Evolutionary conservation across 2,888 invertebrate genomes (phyloP).

Genomic region (Pseudococcus jackbeardsleyi): DNA sequence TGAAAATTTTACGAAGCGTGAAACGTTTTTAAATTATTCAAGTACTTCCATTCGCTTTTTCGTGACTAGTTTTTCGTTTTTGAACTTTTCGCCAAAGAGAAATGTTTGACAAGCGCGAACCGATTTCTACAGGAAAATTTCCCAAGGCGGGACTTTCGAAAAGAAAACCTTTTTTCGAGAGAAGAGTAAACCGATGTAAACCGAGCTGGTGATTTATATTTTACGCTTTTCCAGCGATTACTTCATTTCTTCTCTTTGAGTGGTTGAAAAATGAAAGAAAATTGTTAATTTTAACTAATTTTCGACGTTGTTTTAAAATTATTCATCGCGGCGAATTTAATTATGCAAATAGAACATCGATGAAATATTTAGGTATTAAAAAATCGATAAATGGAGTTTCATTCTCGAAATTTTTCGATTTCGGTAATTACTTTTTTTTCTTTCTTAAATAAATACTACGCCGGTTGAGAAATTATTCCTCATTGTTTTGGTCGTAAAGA

Average conservation of each 20-base stretch:
- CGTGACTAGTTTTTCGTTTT: neutral
- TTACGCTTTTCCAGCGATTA: too few species aligned
- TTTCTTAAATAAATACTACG: neutral
- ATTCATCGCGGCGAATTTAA: too few species aligned
- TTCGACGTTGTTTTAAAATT: neutral
- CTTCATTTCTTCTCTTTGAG: too few species aligned
- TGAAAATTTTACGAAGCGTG: slow-evolving; percentile 20
- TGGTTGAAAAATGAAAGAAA: too few species aligned
- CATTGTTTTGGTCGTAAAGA: neutral
- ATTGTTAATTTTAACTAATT: neutral
- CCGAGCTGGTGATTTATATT: neutral
- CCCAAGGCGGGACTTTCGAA: neutral
- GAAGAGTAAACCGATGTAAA: neutral
- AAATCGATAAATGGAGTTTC: neutral
- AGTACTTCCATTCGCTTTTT: neutral
- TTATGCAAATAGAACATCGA: too few species aligned
- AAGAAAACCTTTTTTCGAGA: neutral
- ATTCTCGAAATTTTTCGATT: neutral
- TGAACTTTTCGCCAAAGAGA: neutral
- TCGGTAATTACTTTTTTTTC: neutral
- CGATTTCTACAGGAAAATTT: neutral
- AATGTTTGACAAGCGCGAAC: neutral
- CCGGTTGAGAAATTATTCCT: neutral
- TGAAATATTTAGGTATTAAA: neutral
- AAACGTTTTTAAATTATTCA: slow-evolving; percentile 19